Evolutionary conservation across 1,140 invertebrate genomes (phyloP), one percentile per base, ranked within the genome.

Genomic region (Drosophila funebris): DNA sequence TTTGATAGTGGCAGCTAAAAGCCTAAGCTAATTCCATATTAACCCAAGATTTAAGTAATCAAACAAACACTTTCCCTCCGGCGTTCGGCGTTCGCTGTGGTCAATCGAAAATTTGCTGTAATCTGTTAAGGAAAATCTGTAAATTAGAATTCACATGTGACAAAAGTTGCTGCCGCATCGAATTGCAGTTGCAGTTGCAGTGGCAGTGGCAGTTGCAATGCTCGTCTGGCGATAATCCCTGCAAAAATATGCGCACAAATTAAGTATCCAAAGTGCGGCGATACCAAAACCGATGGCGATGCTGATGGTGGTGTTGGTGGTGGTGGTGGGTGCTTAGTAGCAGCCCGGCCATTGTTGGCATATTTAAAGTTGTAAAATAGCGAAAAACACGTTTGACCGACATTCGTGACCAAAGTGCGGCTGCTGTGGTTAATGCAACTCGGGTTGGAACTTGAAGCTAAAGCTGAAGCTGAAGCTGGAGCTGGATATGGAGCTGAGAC

Each of bases 361-460:
- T 88, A 88, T 88, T 88, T 88, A 88, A 88, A 88, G 84, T 88
- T 88, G 83, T 88, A 88, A 88, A 87, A 87, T 87, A 87, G 83
- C 84, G 70, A 84, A 82, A 88, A 88, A 88, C 83, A 88, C 83
- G 83, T 88, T 88, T 88, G 83, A 88, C 83, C 83, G 83, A 88
- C 83, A 88, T 88, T 88, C 83, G 83, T 88, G 83, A 88, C 83
- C 83, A 76, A 88, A 88, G 83, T 87, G 82, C 78, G 74, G 78
- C 81, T 73, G 80, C 80, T 54, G 62, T 41, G 9, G 33, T 36
- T 36, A 13, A 9, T 36, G 33, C n/a, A 6, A 16, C 37, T 39
- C 8, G 1, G 37, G 37, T 13, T 48, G 44, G 20, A 52, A 33
- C 48, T 52, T 33, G 48, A 27, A 39, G 27, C 29, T 20, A 13